A percentile compares a stretch with the other conserved stretches of the same genome.
phyloP scores from a whole-genome alignment of 1,140 invertebrate genomes.

The Platorchestia sp. region DNA sequence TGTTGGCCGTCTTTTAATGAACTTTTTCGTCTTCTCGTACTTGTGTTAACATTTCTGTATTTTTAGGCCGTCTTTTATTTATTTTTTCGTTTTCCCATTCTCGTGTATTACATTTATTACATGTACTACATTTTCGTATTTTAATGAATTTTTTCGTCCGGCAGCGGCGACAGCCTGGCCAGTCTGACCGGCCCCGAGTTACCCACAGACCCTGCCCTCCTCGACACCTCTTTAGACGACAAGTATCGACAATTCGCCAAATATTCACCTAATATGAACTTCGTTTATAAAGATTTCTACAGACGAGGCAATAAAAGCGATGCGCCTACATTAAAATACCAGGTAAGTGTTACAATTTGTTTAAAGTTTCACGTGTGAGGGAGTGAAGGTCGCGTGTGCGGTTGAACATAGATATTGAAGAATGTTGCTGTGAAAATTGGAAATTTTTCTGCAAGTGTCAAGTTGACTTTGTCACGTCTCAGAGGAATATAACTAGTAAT shows the following conservation, averaged over 20 bases:
- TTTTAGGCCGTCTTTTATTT: background rate
- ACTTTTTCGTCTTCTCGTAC: background rate
- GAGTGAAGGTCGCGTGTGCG: too few relatives aligned
- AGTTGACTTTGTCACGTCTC: too few relatives aligned
- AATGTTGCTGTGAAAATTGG: too few relatives aligned
- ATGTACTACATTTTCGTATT: background rate
- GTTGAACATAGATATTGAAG: too few relatives aligned
- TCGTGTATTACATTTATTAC: background rate
- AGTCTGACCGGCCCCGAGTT: background rate
- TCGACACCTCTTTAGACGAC: constrained; percentile 42
- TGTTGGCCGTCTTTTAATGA: background rate
- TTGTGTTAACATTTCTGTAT: background rate
- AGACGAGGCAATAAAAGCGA: constrained; percentile 78
- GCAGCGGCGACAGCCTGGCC: background rate
- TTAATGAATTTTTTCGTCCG: background rate
- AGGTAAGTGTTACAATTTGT: constrained; percentile 69
- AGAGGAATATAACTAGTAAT: too few relatives aligned
- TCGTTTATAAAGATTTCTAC: constrained; percentile 87
- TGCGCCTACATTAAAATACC: constrained; percentile 85
- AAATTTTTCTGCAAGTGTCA: too few relatives aligned
- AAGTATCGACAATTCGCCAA: background rate
- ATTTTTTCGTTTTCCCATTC: background rate
- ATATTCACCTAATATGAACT: constrained; percentile 76
- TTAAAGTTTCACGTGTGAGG: too few relatives aligned
- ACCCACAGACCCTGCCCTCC: background rate